These are phyloP conservation scores for Ectropis crepuscularia DNA, from an alignment of 2,888 invertebrate species.

Conservation along the genomic window DNA sequence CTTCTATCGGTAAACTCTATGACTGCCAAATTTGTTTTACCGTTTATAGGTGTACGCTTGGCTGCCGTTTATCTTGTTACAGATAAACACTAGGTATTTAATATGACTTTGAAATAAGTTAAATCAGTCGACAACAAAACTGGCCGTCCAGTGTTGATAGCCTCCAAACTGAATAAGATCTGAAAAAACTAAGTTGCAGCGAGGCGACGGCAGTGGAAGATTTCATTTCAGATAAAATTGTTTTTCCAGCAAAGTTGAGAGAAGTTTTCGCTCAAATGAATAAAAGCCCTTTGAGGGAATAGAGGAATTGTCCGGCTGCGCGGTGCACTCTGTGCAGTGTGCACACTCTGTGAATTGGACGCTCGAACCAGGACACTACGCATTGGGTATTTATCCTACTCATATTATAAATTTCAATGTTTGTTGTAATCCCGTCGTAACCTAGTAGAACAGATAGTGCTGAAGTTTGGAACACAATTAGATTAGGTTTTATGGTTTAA, in stretches of 20 bases:
- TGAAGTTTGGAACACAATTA: too few species aligned
- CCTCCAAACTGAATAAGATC: conserved; percentile 41
- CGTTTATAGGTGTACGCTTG: too few species aligned
- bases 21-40: too few species aligned
- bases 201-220: conserved; percentile 33
- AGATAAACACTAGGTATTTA: not conserved
- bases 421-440: too few species aligned
- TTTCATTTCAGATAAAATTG: conserved; percentile 46
- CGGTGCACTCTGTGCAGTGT: not conserved
- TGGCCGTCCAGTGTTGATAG: conserved; percentile 9
- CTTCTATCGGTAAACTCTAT: too few species aligned
- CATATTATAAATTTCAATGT: too few species aligned
- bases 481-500: too few species aligned
- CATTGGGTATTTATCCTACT: too few species aligned
- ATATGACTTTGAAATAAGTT: conserved; percentile 8
- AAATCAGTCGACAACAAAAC: conserved; percentile 16
- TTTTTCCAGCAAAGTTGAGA: conserved; percentile 38
- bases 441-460: too few species aligned
- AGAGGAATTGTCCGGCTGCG: conserved; percentile 8
- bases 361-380: too few species aligned
- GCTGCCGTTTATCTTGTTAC: not conserved
- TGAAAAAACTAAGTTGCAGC: conserved; percentile 40
- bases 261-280: conserved; percentile 39
- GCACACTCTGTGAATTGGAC: not conserved
- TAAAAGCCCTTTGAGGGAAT: conserved; percentile 34